Evolutionary conservation across 2,888 invertebrate species (phyloP).

Genomic region (Trimorus sp.): DNA sequence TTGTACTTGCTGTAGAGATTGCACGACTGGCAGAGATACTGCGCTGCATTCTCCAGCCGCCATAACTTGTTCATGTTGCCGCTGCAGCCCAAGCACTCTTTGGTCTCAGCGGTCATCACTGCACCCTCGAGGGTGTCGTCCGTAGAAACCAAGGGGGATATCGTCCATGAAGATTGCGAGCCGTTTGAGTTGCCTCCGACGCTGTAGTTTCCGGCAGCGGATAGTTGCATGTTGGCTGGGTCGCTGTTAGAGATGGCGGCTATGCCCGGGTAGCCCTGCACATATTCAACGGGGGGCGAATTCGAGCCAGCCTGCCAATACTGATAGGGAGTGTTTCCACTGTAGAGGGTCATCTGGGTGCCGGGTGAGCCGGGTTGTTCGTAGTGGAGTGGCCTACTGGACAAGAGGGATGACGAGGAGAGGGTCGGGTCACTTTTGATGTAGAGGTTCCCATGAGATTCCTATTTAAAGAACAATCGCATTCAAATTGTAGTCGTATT

Average conservation of each 20-base stretch:
- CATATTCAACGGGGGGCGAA: slow-evolving; percentile 75
- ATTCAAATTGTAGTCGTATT: neutral
- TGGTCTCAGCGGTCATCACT: slow-evolving; percentile 83
- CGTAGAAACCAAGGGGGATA: slow-evolving; percentile 81
- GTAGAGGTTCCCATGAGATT: slow-evolving; percentile 83
- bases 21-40: slow-evolving; percentile 94
- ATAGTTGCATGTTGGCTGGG: slow-evolving; percentile 74
- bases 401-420: slow-evolving; percentile 84
- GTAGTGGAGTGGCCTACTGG: slow-evolving; percentile 82
- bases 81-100: slow-evolving; percentile 88
- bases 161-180: slow-evolving; percentile 82
- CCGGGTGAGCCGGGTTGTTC: slow-evolving; percentile 84
- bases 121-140: slow-evolving; percentile 81
- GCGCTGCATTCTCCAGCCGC: slow-evolving; percentile 93
- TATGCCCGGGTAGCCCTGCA: slow-evolving; percentile 75
- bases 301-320: slow-evolving; percentile 77
- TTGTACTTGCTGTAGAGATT: slow-evolving; percentile 82
- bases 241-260: slow-evolving; percentile 75
- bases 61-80: slow-evolving; percentile 89
- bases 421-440: slow-evolving; percentile 87
- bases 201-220: slow-evolving; percentile 75
- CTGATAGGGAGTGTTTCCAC: slow-evolving; percentile 83
- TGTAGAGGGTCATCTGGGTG: slow-evolving; percentile 85
- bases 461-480: slow-evolving; percentile 64
- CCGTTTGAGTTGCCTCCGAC: slow-evolving; percentile 82